phyloP scores from a whole-genome alignment of 1,140 invertebrate species.

The Brachystomella parvula region DNA sequence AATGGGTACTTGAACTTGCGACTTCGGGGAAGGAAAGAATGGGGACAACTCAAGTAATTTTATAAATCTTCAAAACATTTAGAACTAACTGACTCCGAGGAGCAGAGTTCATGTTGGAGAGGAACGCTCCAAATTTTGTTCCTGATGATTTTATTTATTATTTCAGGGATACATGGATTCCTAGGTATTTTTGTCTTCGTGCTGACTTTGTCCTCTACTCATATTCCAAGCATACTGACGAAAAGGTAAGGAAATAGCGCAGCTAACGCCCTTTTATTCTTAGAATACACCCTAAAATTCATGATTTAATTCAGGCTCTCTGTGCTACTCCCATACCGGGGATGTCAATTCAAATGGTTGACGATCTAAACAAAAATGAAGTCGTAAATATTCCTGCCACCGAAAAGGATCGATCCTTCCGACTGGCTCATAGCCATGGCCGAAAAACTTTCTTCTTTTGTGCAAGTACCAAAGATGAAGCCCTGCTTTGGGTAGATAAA shows the following conservation, averaged over 20 bases:
- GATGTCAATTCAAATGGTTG: constrained; percentile 31
- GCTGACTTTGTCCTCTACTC: constrained; percentile 58
- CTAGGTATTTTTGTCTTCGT: constrained; percentile 51
- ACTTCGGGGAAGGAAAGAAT: constrained; percentile 48
- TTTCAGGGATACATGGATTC: constrained; percentile 48
- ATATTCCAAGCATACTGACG: constrained; percentile 52
- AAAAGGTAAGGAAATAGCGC: constrained; percentile 17
- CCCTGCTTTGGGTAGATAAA: constrained; percentile 45
- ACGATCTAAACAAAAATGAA: constrained; percentile 31
- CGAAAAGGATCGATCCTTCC: constrained; percentile 30
- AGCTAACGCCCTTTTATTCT: too few species aligned
- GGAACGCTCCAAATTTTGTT: too few species aligned
- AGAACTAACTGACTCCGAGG: too few species aligned
- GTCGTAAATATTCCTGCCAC: constrained; percentile 6
- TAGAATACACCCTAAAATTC: not conserved
- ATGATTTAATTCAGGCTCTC: constrained; percentile 44
- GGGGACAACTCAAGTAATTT: constrained; percentile 13
- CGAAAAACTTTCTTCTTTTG: constrained; percentile 33
- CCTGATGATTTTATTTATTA: constrained; percentile 32
- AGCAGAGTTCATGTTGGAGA: too few species aligned
- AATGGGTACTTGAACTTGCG: constrained; percentile 53
- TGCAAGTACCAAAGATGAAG: constrained; percentile 30
- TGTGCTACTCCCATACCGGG: constrained; percentile 55
- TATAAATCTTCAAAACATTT: too few species aligned
- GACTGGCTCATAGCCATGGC: constrained; percentile 29